Conservation (phyloP, 2,797 vertebrate genomes). For the Rhincodon typus region DNA sequence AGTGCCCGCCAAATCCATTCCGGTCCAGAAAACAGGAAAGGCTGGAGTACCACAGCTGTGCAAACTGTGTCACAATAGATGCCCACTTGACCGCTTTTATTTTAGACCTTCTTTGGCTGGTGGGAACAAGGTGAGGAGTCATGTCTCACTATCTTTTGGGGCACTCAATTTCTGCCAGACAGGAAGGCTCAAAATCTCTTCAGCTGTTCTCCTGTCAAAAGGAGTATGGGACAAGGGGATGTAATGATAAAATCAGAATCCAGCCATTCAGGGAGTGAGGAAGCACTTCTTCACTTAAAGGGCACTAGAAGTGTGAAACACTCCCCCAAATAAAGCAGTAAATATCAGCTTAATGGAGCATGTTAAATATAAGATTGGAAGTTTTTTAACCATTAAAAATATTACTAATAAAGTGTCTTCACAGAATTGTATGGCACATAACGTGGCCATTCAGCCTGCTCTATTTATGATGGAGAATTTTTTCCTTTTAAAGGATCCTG, state of each 20-base stretch:
- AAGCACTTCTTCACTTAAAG: not conserved
- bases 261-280: not conserved
- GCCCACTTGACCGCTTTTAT: too few species aligned
- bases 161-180: not conserved
- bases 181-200: not conserved
- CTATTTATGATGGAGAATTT: too few species aligned
- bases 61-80: too few species aligned
- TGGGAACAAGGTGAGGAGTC: too few species aligned
- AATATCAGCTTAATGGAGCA: not conserved
- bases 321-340: not conserved
- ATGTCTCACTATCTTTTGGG: not conserved
- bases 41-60: too few species aligned
- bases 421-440: too few species aligned
- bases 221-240: not conserved
- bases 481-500: too few species aligned
- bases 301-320: not conserved
- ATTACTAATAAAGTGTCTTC: too few species aligned
- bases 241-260: not conserved
- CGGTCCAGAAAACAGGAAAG: too few species aligned
- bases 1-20: too few species aligned
- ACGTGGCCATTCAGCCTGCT: too few species aligned
- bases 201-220: not conserved
- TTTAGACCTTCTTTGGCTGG: too few species aligned
- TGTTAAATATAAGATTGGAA: not conserved
- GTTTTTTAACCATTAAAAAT: not conserved